Evolutionary conservation across 2,888 invertebrate genomes (phyloP).

Genomic region (Mythimna ferrago): DNA sequence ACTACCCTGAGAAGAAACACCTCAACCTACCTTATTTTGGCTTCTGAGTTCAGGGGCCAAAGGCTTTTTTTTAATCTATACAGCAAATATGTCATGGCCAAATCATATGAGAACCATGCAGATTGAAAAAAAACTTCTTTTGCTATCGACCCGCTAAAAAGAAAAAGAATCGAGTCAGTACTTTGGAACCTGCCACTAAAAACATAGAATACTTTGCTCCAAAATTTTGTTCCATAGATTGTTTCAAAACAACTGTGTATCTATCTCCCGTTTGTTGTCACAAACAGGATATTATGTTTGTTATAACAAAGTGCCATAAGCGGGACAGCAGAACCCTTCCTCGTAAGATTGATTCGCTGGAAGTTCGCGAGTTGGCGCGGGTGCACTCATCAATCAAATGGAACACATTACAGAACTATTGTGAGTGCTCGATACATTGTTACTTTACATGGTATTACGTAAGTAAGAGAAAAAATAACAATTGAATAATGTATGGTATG

Average conservation of each 20-base stretch:
- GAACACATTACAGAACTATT: constrained; percentile 45
- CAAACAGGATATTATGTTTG: constrained; percentile 57
- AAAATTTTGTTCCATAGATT: not conserved
- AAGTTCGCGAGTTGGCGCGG: constrained; percentile 38
- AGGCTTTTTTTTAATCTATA: too few species aligned
- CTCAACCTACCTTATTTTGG: too few species aligned
- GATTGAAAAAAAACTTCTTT: too few species aligned
- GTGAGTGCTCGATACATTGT: constrained; percentile 26
- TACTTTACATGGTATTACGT: constrained; percentile 30
- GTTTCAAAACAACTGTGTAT: constrained; percentile 19
- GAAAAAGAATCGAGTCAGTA: not conserved
- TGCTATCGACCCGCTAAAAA: not conserved
- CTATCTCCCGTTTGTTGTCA: constrained; percentile 32
- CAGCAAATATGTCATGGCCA: too few species aligned
- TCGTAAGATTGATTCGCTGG: constrained; percentile 58
- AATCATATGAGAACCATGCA: too few species aligned
- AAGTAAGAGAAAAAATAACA: constrained; percentile 13
- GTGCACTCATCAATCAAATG: constrained; percentile 59
- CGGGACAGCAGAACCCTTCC: constrained; percentile 41
- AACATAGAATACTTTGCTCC: not conserved
- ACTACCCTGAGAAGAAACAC: too few species aligned
- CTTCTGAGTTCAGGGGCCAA: too few species aligned
- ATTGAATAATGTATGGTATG: not conserved
- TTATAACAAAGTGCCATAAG: constrained; percentile 43
- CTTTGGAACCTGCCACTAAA: not conserved